Conservation (phyloP, 2,888 invertebrate genomes). For the Synergus laeviventris region DNA sequence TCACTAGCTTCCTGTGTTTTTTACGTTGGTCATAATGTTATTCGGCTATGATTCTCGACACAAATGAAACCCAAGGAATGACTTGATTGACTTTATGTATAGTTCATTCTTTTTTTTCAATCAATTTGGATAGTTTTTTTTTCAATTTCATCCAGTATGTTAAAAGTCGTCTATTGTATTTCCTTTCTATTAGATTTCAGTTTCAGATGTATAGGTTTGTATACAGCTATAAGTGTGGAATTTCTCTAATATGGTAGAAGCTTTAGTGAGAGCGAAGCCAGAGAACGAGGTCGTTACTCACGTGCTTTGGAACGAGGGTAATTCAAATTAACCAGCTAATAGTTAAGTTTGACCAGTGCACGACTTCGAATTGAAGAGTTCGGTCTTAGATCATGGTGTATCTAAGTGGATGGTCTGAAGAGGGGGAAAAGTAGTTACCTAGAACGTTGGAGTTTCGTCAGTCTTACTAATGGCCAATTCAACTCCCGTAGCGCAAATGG, state of each 20-base stretch:
- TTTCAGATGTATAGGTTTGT: background rate
- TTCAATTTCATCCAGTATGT: background rate
- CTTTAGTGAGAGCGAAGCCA: constrained; percentile 8
- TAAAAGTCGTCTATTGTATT: background rate
- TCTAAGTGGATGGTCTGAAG: constrained; percentile 30
- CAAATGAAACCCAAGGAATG: too few relatives aligned
- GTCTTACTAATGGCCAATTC: constrained; percentile 39
- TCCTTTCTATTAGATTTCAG: background rate
- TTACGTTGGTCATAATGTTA: too few relatives aligned
- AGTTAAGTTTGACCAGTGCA: constrained; percentile 45
- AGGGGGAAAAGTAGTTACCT: constrained; percentile 31
- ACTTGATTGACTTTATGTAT: too few relatives aligned
- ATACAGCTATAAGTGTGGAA: background rate
- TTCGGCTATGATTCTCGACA: too few relatives aligned
- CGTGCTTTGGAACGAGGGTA: constrained; percentile 16
- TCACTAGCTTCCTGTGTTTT: too few relatives aligned
- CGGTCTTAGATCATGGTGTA: constrained; percentile 26
- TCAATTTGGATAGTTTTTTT: too few relatives aligned
- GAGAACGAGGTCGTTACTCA: constrained; percentile 16
- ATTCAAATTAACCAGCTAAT: constrained; percentile 49
- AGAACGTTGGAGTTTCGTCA: constrained; percentile 37
- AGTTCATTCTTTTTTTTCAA: too few relatives aligned
- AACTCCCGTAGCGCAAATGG: constrained; percentile 19
- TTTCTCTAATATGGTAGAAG: background rate
- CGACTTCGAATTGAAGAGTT: constrained; percentile 29